phyloP scores from a whole-genome alignment of 1,140 invertebrate genomes.

The Branchinecta lindahli region DNA sequence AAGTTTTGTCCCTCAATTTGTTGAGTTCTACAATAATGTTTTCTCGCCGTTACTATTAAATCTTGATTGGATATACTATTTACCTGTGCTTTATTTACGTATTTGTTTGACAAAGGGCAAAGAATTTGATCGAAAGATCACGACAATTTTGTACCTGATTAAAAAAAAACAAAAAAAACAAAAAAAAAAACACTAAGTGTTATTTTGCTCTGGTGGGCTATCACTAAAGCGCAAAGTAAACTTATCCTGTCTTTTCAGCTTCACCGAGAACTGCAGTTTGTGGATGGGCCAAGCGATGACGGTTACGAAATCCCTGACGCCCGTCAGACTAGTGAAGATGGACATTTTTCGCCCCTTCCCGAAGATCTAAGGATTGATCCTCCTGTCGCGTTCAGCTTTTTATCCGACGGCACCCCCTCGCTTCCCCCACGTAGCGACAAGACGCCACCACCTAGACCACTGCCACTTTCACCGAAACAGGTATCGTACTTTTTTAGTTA shows the following conservation, averaged over 20 bases:
- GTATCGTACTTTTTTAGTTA: background rate
- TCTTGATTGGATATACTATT: no score
- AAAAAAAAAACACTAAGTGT: no score
- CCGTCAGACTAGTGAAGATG: background rate
- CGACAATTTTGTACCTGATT: no score
- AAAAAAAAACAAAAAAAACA: no score
- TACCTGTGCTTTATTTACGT: no score
- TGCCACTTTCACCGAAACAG: background rate
- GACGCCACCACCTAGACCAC: background rate
- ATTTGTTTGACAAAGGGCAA: no score
- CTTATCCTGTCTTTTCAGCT: background rate
- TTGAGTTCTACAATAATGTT: no score
- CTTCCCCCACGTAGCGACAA: background rate
- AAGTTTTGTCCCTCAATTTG: no score
- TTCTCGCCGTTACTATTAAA: no score
- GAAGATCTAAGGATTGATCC: background rate
- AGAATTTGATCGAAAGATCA: no score
- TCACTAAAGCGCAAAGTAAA: no score
- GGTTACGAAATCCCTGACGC: background rate
- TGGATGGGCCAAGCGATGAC: background rate
- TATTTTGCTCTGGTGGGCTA: no score
- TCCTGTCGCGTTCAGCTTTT: background rate
- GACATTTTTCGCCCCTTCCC: background rate
- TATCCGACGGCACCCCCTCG: background rate
- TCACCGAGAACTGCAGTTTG: background rate